These are phyloP conservation scores for Propithecus perrieri DNA, from an alignment of 2,797 vertebrate genomes.

Conservation along the genomic window DNA sequence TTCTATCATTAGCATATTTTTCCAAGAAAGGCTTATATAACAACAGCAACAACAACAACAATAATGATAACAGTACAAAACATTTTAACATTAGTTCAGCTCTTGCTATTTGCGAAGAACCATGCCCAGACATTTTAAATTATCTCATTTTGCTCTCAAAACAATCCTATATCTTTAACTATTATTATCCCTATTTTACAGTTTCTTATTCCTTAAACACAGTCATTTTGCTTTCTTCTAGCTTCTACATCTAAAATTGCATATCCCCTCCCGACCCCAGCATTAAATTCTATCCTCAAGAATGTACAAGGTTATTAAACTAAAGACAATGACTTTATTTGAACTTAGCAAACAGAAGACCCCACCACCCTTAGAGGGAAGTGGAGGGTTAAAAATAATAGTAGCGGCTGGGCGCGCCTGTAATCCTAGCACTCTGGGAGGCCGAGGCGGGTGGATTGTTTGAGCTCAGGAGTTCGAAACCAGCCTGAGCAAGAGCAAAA, in stretches of 20 bases:
- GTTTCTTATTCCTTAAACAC: slow-evolving; percentile 58
- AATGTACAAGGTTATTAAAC: not conserved
- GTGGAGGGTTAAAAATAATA: slow-evolving; percentile 27
- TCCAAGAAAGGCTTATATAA: slow-evolving; percentile 34
- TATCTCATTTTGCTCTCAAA: slow-evolving; percentile 60
- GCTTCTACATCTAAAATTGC: slow-evolving; percentile 49
- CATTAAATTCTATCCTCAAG: slow-evolving; percentile 49
- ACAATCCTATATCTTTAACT: slow-evolving; percentile 19
- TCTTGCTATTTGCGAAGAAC: slow-evolving; percentile 14
- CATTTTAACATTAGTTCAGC: slow-evolving; percentile 43
- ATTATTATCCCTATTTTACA: slow-evolving; percentile 58
- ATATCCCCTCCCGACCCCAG: not conserved
- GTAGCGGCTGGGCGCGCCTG: not conserved
- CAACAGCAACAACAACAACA: slow-evolving; percentile 24
- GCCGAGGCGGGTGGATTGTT: no score
- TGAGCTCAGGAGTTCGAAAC: no score
- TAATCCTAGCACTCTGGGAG: no score
- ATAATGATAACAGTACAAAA: slow-evolving; percentile 10
- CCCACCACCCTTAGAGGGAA: not conserved
- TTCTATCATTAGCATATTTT: slow-evolving; percentile 50
- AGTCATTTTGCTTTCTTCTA: slow-evolving; percentile 58
- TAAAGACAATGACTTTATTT: slow-evolving; percentile 16
- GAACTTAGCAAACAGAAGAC: slow-evolving; percentile 48
- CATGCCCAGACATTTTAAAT: slow-evolving; percentile 54
- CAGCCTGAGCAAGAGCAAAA: no score